Conservation (phyloP, 2,888 invertebrate genomes). For the Eulithis testata region DNA sequence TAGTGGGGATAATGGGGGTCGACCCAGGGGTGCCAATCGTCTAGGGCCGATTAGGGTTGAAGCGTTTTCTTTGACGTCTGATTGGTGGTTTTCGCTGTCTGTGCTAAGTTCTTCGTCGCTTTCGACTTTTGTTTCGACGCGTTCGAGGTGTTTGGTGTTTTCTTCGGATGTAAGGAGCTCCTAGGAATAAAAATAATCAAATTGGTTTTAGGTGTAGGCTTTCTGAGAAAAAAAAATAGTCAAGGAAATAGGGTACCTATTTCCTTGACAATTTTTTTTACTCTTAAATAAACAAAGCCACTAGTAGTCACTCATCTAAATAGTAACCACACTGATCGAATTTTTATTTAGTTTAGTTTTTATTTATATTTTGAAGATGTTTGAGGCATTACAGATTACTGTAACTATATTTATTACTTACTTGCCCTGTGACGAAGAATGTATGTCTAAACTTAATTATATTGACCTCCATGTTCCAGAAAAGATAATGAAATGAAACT, state of each 20-base stretch:
- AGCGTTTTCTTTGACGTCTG: conserved; percentile 65
- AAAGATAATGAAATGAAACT: conserved; percentile 20
- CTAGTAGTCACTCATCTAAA: too few relatives aligned
- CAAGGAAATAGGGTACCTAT: too few relatives aligned
- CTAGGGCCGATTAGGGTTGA: conserved; percentile 52
- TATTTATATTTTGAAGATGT: background rate
- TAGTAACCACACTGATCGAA: too few relatives aligned
- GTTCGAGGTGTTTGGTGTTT: conserved; percentile 77
- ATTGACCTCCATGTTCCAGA: conserved; percentile 13
- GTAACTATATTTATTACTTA: too few relatives aligned
- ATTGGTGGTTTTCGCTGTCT: conserved; percentile 72
- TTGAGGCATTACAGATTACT: too few relatives aligned
- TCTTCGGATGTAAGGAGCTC: conserved; percentile 82
- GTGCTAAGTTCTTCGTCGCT: conserved; percentile 78
- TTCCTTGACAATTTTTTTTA: too few relatives aligned
- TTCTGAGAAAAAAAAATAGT: too few relatives aligned
- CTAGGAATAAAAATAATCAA: conserved; percentile 43
- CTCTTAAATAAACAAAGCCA: too few relatives aligned
- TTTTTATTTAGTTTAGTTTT: too few relatives aligned
- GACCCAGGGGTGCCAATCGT: conserved; percentile 67
- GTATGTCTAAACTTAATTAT: conserved; percentile 4
- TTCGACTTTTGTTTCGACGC: conserved; percentile 82
- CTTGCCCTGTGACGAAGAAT: background rate
- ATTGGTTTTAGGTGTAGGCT: background rate
- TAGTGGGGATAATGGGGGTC: conserved; percentile 70